Base-by-base conservation (phyloP, 2,888 invertebrate genomes). In the Camponotus fellah region DNA sequence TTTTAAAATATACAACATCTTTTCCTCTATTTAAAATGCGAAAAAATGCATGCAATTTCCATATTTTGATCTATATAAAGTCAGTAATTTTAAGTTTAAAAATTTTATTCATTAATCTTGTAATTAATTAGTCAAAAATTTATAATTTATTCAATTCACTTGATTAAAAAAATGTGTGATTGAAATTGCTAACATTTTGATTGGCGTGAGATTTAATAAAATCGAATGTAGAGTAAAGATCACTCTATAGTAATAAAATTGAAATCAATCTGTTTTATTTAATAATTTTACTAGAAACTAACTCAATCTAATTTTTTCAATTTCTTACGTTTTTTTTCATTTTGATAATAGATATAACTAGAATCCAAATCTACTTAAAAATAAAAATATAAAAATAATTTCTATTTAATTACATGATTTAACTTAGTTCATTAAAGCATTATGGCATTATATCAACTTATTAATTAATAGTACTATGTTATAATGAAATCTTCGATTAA, bases 1-100 rank as follows among this genome's bases (percentile, higher is more conserved):
- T 75, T 75, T 53, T 46, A 37, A 75, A 75, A 65, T 14, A 60
- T 46, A 46, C 34, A 34, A 46, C 34, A 34, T 49, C 14, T 49
- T 75, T 65, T 74, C 5, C 14, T 64, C 5, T 72, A 21, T 64
- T 46, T 14, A 21, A 46, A 62, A 46, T 75, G 10, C 9, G 12
- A 64, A 43, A 62, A 62, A 32, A 46, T 74, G 17, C 62, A 17
- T 60, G n/a, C 12, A 62, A 1, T 34, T 14, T 64, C 0, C 43
- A 1, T 14, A 46, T 64, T 64, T 64, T 21, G 46, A 12, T 75
- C n/a, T 64, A 9, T 34, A 64, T 46, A 14, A 75, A 64, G 60
- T 60, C 9, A n/a, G 9, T 9, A 14, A 21, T 72, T 71, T 37
- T 5, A 34, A 62, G 1, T 17, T 21, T 8, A 12, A n/a, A 40